Percentiles rank a stretch among this genome's conserved stretches.
These are phyloP conservation scores for Philaethria dido DNA, from an alignment of 2,888 invertebrate species.

Conservation along the genomic window DNA sequence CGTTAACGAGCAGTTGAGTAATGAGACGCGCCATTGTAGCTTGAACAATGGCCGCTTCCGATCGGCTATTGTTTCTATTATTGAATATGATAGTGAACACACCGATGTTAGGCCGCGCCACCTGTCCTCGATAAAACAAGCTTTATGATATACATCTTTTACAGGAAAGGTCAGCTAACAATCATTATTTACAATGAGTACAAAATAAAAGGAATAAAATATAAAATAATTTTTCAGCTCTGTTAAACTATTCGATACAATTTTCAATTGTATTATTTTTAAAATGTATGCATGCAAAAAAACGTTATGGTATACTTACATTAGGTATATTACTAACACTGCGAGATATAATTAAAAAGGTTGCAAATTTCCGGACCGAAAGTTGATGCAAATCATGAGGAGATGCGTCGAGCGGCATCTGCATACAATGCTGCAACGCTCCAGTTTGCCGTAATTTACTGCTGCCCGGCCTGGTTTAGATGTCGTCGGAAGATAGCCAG, in stretches of 20 bases:
- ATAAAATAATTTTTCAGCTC: conserved; percentile 5
- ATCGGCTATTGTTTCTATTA: conserved; percentile 77
- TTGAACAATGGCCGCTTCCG: conserved; percentile 75
- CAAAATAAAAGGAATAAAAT: neutral
- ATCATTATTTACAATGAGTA: conserved; percentile 1
- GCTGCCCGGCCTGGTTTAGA: conserved; percentile 67
- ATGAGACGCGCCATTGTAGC: conserved; percentile 78
- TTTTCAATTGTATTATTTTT: neutral
- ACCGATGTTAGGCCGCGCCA: conserved; percentile 43
- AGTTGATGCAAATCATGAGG: conserved; percentile 73
- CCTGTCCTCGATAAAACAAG: conserved; percentile 44
- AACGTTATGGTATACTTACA: neutral
- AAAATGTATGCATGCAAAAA: neutral
- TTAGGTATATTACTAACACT: conserved; percentile 25
- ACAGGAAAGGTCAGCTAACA: conserved; percentile 22
- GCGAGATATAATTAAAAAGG: conserved; percentile 53
- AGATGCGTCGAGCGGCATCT: conserved; percentile 64
- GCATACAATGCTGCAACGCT: conserved; percentile 78
- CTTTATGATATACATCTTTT: conserved; percentile 32
- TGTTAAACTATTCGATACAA: neutral
- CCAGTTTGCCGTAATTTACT: conserved; percentile 78
- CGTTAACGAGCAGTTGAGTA: conserved; percentile 81
- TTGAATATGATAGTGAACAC: conserved; percentile 61
- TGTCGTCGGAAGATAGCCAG: conserved; percentile 74
- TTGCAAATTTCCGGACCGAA: conserved; percentile 67